A percentile compares a stretch with the other conserved stretches of the same genome.
phyloP scores from a whole-genome alignment of 1,140 invertebrate genomes.

The Arion vulgaris region DNA sequence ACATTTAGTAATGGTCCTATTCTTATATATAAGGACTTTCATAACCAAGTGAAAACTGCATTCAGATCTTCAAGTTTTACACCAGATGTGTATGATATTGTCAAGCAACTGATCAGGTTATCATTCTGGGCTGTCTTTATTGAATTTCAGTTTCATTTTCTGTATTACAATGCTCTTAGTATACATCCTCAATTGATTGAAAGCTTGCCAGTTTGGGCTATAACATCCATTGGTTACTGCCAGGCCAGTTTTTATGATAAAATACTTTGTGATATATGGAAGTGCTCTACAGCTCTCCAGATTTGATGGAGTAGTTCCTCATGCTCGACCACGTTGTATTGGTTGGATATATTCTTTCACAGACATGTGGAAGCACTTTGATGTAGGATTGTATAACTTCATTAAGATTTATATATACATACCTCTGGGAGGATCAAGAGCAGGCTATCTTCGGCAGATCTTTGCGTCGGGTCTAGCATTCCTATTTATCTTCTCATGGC shows the following conservation, averaged over 20 bases:
- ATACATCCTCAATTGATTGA: conserved; percentile 61
- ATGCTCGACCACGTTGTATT: no score
- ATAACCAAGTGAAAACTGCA: conserved; percentile 70
- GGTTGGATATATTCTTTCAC: no score
- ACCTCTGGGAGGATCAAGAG: conserved; percentile 76
- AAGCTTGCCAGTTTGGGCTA: conserved; percentile 78
- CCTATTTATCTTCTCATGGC: conserved; percentile 91
- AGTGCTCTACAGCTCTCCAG: no score
- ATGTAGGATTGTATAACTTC: conserved; percentile 69
- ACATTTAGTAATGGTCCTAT: conserved; percentile 85
- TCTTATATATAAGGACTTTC: conserved; percentile 82
- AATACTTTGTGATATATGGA: no score
- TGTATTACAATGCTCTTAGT: conserved; percentile 83
- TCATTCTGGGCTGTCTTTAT: conserved; percentile 81
- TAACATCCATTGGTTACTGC: no score
- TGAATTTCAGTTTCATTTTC: conserved; percentile 83
- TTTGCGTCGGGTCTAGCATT: conserved; percentile 86
- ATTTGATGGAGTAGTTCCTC: no score
- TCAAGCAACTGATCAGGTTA: conserved; percentile 64
- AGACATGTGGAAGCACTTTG: no score
- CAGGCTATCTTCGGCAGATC: conserved; percentile 77
- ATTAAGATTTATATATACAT: conserved; percentile 83
- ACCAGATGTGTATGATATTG: not conserved
- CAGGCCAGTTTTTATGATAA: no score
- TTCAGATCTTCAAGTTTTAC: not conserved